Evolutionary conservation across 2,888 invertebrate species (phyloP), one percentile per base, ranked within the genome.

Genomic region (Drosophila monieri): DNA sequence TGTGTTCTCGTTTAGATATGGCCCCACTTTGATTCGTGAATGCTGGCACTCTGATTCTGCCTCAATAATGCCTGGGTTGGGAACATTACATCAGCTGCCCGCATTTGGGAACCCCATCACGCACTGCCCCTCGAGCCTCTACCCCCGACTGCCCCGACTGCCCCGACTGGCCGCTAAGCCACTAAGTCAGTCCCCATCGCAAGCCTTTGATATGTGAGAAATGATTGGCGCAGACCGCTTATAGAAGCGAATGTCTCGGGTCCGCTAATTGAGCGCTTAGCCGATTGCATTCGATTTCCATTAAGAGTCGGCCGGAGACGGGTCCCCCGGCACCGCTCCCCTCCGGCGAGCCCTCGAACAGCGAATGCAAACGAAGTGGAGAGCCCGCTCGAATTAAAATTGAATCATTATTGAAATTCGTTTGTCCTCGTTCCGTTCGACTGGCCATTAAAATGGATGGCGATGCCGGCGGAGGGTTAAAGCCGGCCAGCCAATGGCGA

Each of bases 361-460:
- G 59, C 52, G 62, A 78, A 72, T 72, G 78, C 73, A 64, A 78
- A 70, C 75, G 69, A 67, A 76, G 73, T 56, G 65, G 71, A 41
- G 51, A 72, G 68, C 10, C 43, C 54, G 78, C 69, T 76, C 72
- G 79, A 89, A 89, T 89, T 80, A 83, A 85, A 84, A 88, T 89
- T 88, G 79, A 89, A 89, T 85, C 85, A 87, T 87, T 87, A 88
- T 89, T 81, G 74, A 78, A 84, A 77, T 87, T 78, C 76, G 74
- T 77, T 80, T 81, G 54, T 37, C 51, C 48, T 35, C 54, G 49
- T 27, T 46, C 64, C 54, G 53, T 18, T 39, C 37, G 27, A 14
- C 9, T 46, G 35, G 67, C 76, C 86, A 88, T 81, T 85, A 88
- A 88, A 81, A 69, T 78, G 74, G 77, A 78, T 70, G 61, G 56